Evolutionary conservation across 2,888 invertebrate species (phyloP), one percentile per base, ranked within the genome.

Genomic region (Drosophila melanosoma): DNA sequence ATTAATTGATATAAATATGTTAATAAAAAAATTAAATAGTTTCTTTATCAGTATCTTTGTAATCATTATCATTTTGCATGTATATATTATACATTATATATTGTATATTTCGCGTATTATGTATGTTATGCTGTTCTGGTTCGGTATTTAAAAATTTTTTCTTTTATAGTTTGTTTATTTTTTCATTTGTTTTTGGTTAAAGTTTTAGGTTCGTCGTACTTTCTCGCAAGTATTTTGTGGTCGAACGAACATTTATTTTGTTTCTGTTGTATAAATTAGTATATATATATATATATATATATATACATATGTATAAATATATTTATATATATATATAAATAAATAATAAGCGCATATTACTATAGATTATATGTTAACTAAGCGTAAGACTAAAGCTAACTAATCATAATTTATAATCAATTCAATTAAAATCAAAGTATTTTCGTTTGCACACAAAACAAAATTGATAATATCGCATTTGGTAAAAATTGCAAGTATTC

Each of bases 1-100:
- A 83, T 69, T 88, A 87, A 87, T 87, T 78, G 82, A 89, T 87
- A 87, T 89, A 89, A 84, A 87, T 89, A 86, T 82, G 80, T 89
- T 89, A 87, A 87, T 84, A 84, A 87, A 89, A 87, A 87, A 87
- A 84, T 83, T 79, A 87, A 85, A 87, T 84, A 75, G 87, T 78
- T 78, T 71, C 67, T 57, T 71, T 65, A 61, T 73, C 71, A 48
- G 65, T 51, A 52, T 69, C 54, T 52, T 70, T 51, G 64, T 79
- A 58, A 69, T 72, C 69, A 72, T 79, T 71, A 77, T 80, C 63
- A 67, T 77, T 73, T 64, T 60, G 51, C 56, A 63, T 75, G 64
- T 72, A 64, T 70, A 67, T 74, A 45, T 45, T 45, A 74, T 72
- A 67, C 45, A 72, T 54, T 45, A 56, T 58, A 69, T 65, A 74